Percentiles rank a stretch among this genome's conserved stretches.
Evolutionary conservation across 2,113 vertebrate genomes (phyloP).

Genomic region (Phylloscopus trochilus): DNA sequence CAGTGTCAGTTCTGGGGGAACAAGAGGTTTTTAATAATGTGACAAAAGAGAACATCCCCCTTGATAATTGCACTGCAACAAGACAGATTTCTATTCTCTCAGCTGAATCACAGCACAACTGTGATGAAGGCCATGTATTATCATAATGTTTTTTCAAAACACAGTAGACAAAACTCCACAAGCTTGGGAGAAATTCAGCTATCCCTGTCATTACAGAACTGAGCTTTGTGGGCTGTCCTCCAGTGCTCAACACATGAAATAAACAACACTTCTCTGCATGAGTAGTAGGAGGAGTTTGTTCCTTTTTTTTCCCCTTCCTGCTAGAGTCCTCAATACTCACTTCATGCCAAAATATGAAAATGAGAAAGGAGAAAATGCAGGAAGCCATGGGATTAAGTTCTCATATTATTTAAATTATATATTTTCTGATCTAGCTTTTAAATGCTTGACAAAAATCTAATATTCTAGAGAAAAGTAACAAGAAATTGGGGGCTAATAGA

Average conservation of each 20-base stretch:
- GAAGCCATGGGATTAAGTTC: not conserved
- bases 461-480: not conserved
- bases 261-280: not conserved
- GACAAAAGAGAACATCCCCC: not conserved
- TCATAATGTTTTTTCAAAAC: not conserved
- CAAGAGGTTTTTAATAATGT: not conserved
- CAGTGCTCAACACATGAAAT: not conserved
- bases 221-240: not conserved
- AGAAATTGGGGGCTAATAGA: not conserved
- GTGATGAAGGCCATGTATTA: not conserved
- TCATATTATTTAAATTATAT: not conserved
- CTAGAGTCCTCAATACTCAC: not conserved
- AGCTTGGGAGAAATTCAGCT: not conserved
- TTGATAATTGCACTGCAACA: not conserved
- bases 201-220: not conserved
- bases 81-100: not conserved
- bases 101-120: not conserved
- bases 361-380: not conserved
- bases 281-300: rapidly evolving
- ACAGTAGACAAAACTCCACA: not conserved
- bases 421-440: not conserved
- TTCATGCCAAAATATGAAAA: not conserved
- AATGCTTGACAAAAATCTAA: not conserved
- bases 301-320: not conserved
- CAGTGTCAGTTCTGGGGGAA: not conserved